Evolutionary conservation across 2,797 vertebrate species (phyloP).

Genomic region (Neoniphon sammara): DNA sequence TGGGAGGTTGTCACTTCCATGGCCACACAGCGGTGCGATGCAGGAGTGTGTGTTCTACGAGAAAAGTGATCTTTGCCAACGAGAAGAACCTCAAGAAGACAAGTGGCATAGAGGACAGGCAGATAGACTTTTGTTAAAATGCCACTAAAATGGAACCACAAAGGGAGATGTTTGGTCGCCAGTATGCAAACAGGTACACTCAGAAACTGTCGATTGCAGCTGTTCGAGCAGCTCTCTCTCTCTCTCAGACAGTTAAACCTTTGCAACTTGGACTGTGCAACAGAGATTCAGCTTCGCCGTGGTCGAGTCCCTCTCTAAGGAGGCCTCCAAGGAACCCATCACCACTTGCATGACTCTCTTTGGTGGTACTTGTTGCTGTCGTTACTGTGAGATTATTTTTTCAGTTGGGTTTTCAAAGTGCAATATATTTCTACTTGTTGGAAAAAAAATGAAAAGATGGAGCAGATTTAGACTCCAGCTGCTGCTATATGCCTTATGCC

Average conservation of each 20-base stretch:
- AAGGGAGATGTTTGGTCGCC: constrained; percentile 53
- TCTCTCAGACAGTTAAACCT: constrained; percentile 25
- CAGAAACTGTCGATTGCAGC: constrained; percentile 31
- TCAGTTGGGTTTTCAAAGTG: constrained; percentile 81
- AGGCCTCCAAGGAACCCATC: constrained; percentile 65
- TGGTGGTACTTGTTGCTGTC: constrained; percentile 68
- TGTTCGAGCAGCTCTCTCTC: constrained; percentile 37
- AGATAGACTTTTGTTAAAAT: constrained; percentile 73
- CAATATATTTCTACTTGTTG: constrained; percentile 85
- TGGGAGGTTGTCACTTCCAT: constrained; percentile 99
- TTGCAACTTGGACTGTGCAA: constrained; percentile 37
- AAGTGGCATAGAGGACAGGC: constrained; percentile 59
- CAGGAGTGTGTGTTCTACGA: constrained; percentile 95
- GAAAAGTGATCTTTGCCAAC: constrained; percentile 88
- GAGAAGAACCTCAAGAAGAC: constrained; percentile 35
- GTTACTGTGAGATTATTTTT: constrained; percentile 78
- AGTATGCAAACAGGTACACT: constrained; percentile 56
- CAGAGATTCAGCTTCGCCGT: constrained; percentile 61
- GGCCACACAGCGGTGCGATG: constrained; percentile 98
- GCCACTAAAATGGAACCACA: constrained; percentile 63
- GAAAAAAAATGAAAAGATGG: constrained; percentile 43
- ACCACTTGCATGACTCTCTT: constrained; percentile 76
- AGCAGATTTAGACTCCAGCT: constrained; percentile 67
- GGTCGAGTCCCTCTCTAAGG: constrained; percentile 63
- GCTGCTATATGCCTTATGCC: constrained; percentile 84